Evolutionary conservation across 2,797 vertebrate genomes (phyloP), one percentile per base, ranked within the genome.

Genomic region (Cirrhinus mrigala): DNA sequence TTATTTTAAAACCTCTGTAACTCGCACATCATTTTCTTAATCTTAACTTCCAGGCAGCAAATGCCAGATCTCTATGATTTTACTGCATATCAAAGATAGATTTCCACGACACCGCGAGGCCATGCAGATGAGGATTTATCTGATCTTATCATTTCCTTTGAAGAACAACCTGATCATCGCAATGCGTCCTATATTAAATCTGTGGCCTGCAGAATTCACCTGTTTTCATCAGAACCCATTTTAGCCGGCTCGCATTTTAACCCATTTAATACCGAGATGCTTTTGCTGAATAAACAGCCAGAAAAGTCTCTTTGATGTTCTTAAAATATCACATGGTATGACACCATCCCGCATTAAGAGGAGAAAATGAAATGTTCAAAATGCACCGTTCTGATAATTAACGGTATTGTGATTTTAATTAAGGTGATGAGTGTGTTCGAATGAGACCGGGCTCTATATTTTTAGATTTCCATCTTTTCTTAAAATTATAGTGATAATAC

Each of bases 201-300:
- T 27, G 14, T 69, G 73, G 78, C 73, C 85, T 58, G 44, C 85
- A 81, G 84, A 81, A 82, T 88, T 83, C 73, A 89, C 82, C 86
- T 87, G 86, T 73, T 82, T 85, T 14, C 15, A 70, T 60, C 56
- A 82, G 54, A 86, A 80, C 84, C 64, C 37, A 52, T 75, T 86
- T 79, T 79, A 76, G 27, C 62, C 81, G 50, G 29, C 83, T 83
- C 85, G 85, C 79, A 82, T 85, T 86, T 85, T 86, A 88, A 86
- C 82, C 84, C 88, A 64, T 77, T 86, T 83, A 66, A 71, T 73
- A 52, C 29, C 33, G 8, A 69, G 29, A 79, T 79, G 48, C 62
- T 74, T 68, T 50, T 71, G 14, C 64, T 71, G 64, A 62, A 79
- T 50, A n/a, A 70, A 40, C 24, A 37, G 66, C 29, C 48, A 71